These are phyloP conservation scores for Semaprochilodus insignis DNA, from an alignment of 2,797 vertebrate species.

Conservation along the genomic window DNA sequence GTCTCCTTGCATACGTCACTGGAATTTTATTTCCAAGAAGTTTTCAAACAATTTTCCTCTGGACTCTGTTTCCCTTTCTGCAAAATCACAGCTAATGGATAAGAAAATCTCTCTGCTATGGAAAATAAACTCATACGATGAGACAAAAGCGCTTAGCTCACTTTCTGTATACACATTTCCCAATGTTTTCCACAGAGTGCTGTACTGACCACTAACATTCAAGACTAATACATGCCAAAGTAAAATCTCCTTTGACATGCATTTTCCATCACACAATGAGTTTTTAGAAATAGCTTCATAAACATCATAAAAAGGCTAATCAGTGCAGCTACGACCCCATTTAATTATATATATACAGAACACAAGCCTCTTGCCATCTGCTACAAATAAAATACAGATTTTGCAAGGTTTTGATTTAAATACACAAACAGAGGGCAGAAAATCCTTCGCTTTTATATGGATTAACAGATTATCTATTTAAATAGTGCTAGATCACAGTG, in stretches of 20 bases:
- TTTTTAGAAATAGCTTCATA: not conserved
- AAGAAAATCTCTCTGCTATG: not conserved
- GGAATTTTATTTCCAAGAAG: not conserved
- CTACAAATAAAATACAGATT: slow-evolving; percentile 30
- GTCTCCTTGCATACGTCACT: not conserved
- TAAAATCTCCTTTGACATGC: not conserved
- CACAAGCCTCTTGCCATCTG: slow-evolving; percentile 13
- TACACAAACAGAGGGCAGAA: slow-evolving; percentile 9
- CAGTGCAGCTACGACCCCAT: not conserved
- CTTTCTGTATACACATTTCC: not conserved
- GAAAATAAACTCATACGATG: not conserved
- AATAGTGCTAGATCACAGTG: not conserved
- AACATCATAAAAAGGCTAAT: not conserved
- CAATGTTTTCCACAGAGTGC: not conserved
- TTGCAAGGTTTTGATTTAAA: slow-evolving; percentile 9
- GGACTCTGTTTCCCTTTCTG: not conserved
- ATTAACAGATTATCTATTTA: slow-evolving; percentile 28
- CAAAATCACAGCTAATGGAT: not conserved
- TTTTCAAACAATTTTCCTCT: not conserved
- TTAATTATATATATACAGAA: slow-evolving; percentile 19
- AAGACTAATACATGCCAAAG: not conserved
- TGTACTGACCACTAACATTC: not conserved
- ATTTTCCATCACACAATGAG: not conserved
- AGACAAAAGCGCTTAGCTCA: not conserved
- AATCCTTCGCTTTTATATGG: slow-evolving; percentile 1